Evolutionary conservation across 1,140 invertebrate species (phyloP), one percentile per base, ranked within the genome.

Genomic region (Drosophila equinoxialis): DNA sequence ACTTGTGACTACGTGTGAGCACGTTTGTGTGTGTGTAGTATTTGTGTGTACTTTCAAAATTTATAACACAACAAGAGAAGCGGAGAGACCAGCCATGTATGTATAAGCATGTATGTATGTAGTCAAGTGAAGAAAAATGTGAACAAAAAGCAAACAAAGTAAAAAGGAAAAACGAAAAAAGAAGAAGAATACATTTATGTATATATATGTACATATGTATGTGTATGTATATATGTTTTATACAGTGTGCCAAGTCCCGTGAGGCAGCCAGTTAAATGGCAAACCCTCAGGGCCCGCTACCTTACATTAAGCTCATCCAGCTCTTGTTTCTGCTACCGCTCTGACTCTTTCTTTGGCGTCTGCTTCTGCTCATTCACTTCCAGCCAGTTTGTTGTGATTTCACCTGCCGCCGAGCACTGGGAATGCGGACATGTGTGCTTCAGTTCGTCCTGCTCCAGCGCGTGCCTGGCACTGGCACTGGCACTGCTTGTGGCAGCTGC

Each of bases 11-110:
- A 60, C 61, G 57, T 69, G 68, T 69, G 65, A 61, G 67, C 71
- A 63, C 65, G 63, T 84, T 77, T 81, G 42, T 48, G 14, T 48
- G 45, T 69, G 54, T 58, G 42, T 48, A 45, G 67, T 68, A 60
- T 63, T 41, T 84, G 77, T 81, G 72, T 82, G 73, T 87, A 71
- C 76, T 82, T 86, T 86, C 58, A 79, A 86, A 86, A 86, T 86
- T 87, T 86, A 86, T 86, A 86, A 77, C 83, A 68, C 74, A 45
- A 65, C 42, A 51, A 70, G 54, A 71, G 74, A 68, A 68, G 41
- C 17, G 45, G 45, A 48, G 51, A 41, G 42, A 11, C 23, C 51
- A 72, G 45, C 62, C 41, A 67, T 23, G 17, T 17, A 17, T 17
- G 23, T 48, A 30, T 30, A 30, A 6, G 30, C 30, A 30, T 30